Evolutionary conservation across 2,113 vertebrate genomes (phyloP), one percentile per base, ranked within the genome.

Genomic region (Sinocyclocheilus anshuiensis): DNA sequence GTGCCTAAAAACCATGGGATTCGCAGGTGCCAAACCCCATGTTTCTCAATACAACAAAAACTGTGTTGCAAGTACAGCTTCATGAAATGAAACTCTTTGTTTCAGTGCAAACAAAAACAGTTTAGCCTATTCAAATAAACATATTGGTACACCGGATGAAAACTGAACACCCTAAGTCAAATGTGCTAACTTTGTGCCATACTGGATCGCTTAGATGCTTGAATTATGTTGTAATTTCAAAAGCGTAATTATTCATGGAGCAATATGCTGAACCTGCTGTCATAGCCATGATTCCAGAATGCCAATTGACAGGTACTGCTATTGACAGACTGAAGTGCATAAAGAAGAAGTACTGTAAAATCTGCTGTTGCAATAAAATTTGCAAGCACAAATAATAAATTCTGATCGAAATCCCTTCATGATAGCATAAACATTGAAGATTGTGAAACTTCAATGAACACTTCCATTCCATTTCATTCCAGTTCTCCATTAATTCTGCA

Each of bases 1-100:
- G 45, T 33, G 63, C 20, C 26, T 77, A 77, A 11, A 83, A 83
- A 71, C 26, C 81, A 13, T 69, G 81, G 65, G 65, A 83, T 33
- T 36, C 26, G 22, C 26, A n/a, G 24, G 65, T 71, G 63, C 65
- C 81, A 71, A 55, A 83, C 15, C 45, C n/a, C 4, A 11, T 4
- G 26, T 83, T 83, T 83, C 81, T 55, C 81, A 83, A 83, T 55
- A 71, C 48, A 83, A 71, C 24, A 69, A 50, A 55, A 55, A 83
- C 55, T 71, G 65, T 83, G 81, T 83, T 71, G 81, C 81, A 83
- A 83, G 65, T 83, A 16, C 81, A 69, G 65, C 22, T 69, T 83
- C 10, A 65, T 48, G 39, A 20, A 65, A 81, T 11, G 22, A 65
- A 81, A 65, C 59, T 48, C 78, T 65, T 79, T 80, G 33, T 80